Percentiles rank a stretch among this genome's conserved stretches.
phyloP scores from a whole-genome alignment of 2,888 invertebrate genomes.

The Platypus cylindrus region DNA sequence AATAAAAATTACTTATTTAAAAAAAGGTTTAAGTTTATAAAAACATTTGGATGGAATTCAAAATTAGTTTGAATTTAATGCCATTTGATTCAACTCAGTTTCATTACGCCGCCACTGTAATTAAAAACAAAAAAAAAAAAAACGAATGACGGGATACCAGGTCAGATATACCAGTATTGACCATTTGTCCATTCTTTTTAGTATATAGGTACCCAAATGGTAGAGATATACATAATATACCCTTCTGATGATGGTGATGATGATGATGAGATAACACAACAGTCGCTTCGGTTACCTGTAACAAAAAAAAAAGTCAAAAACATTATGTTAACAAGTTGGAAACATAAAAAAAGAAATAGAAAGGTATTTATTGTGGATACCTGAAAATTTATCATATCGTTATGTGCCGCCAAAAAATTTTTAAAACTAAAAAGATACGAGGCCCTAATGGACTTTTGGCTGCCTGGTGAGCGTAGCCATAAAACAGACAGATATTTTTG shows the following conservation, averaged over 20 bases:
- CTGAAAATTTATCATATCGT: conserved; percentile 9
- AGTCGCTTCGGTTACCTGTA: conserved; percentile 32
- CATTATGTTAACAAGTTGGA: conserved; percentile 31
- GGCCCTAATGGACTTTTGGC: too few relatives aligned
- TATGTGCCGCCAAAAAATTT: too few relatives aligned
- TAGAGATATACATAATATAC: too few relatives aligned
- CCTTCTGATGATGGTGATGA: conserved; percentile 19
- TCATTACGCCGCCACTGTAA: not conserved
- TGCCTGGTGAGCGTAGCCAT: too few relatives aligned
- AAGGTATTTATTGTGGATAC: conserved; percentile 8
- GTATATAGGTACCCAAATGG: conserved; percentile 8
- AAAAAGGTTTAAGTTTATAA: too few relatives aligned
- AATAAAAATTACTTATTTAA: not conserved
- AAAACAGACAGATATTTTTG: too few relatives aligned
- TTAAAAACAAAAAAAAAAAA: not conserved
- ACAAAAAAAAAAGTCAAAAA: too few relatives aligned
- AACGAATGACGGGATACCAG: conserved; percentile 1
- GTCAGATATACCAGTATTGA: conserved; percentile 6
- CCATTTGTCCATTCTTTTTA: conserved; percentile 1
- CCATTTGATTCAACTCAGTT: not conserved
- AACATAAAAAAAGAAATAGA: conserved; percentile 18
- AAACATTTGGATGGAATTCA: too few relatives aligned
- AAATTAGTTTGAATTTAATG: too few relatives aligned
- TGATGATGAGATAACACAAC: too few relatives aligned
- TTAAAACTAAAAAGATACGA: too few relatives aligned